Conservation (phyloP, 2,888 invertebrate species). For the Thecocarcelia acutangulata region DNA sequence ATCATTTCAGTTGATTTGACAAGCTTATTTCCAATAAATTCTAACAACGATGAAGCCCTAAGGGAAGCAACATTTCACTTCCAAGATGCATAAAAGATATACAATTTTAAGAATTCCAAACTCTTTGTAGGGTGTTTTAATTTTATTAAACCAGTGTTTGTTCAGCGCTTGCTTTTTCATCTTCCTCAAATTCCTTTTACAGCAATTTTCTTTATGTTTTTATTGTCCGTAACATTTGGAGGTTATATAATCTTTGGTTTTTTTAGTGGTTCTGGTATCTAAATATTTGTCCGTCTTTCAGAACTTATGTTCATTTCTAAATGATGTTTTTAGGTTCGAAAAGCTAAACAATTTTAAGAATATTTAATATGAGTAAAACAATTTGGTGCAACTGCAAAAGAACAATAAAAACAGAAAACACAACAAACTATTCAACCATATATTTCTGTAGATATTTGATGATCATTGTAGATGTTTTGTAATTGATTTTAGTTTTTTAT, state of each 20-base stretch:
- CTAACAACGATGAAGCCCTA: no score
- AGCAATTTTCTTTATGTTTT: constrained; percentile 49
- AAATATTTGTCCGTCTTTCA: neutral
- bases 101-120: no score
- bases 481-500: constrained; percentile 62
- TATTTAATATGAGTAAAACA: constrained; percentile 45
- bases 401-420: constrained; percentile 1
- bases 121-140: constrained; percentile 20
- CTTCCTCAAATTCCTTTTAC: constrained; percentile 13
- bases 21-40: no score
- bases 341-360: constrained; percentile 28
- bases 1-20: no score
- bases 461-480: constrained; percentile 56
- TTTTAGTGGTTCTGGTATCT: constrained; percentile 16
- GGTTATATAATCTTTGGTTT: constrained; percentile 52
- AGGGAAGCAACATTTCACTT: no score
- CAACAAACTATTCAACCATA: constrained; percentile 47
- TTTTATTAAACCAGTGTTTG: constrained; percentile 52
- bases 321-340: constrained; percentile 36
- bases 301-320: constrained; percentile 13
- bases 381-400: constrained; percentile 37
- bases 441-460: constrained; percentile 58
- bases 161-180: constrained; percentile 49
- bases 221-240: constrained; percentile 64
- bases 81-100: no score